Conservation (phyloP, 2,888 invertebrate genomes). For the Zootermopsis nevadensis region DNA sequence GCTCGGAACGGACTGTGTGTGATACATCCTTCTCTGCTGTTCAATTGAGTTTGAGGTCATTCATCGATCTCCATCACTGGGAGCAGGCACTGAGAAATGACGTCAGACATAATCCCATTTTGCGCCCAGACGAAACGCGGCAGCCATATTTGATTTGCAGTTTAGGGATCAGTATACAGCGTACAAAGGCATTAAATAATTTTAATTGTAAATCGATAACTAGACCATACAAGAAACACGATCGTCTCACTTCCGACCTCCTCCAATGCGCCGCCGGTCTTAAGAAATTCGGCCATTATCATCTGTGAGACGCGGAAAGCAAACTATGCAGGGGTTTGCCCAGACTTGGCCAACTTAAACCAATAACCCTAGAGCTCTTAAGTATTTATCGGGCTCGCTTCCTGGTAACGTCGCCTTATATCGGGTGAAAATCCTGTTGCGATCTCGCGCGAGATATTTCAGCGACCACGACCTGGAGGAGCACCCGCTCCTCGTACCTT, state of each 20-base stretch:
- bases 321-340: slow-evolving; percentile 2
- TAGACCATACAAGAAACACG: not conserved
- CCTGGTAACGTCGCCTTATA: not conserved
- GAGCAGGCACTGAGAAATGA: no score
- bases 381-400: slow-evolving; percentile 6
- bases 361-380: not conserved
- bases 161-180: slow-evolving; percentile 26
- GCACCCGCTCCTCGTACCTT: no score
- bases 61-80: no score
- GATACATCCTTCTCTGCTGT: no score
- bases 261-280: not conserved
- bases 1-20: no score
- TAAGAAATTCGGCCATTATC: not conserved
- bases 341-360: slow-evolving; percentile 8
- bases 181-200: slow-evolving; percentile 34
- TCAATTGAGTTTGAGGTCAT: no score
- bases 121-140: not conserved
- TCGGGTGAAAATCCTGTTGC: not conserved
- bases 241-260: not conserved
- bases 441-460: not conserved
- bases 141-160: slow-evolving; percentile 36
- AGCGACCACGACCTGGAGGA: no score
- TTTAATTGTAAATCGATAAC: slow-evolving; percentile 43
- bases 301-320: not conserved
- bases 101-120: not conserved